A percentile compares a stretch with the other conserved stretches of the same genome.
These are phyloP conservation scores for Channa argus DNA, from an alignment of 2,113 vertebrate species.

Conservation along the genomic window DNA sequence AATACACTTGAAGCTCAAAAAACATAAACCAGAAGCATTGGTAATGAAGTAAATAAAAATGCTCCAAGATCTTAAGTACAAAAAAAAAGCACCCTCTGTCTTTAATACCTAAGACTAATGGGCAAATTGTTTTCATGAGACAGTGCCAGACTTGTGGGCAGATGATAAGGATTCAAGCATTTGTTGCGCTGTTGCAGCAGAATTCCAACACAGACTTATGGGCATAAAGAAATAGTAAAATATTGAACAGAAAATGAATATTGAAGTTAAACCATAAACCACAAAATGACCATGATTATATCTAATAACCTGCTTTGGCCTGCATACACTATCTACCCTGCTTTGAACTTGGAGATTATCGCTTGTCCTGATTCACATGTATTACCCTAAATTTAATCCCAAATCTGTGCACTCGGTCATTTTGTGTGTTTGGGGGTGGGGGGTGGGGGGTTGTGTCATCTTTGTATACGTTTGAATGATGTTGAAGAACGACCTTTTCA, in stretches of 20 bases:
- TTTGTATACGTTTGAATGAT: too few relatives aligned
- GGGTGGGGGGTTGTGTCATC: too few relatives aligned
- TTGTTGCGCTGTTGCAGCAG: conserved; percentile 46
- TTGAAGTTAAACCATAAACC: conserved; percentile 22
- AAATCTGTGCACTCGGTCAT: neutral
- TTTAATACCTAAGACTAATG: conserved; percentile 58
- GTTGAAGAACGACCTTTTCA: neutral
- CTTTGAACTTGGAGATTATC: conserved; percentile 33
- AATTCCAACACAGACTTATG: conserved; percentile 26
- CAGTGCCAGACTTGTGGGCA: conserved; percentile 56
- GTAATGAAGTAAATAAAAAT: conserved; percentile 57
- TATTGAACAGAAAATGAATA: conserved; percentile 48
- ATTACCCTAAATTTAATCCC: neutral
- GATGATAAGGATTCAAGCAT: conserved; percentile 50
- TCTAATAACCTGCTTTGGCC: conserved; percentile 32
- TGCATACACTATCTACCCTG: conserved; percentile 24
- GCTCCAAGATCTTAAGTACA: conserved; percentile 25
- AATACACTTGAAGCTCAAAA: conserved; percentile 51
- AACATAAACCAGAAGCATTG: conserved; percentile 42
- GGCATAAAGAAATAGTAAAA: conserved; percentile 30
- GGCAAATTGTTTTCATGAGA: conserved; percentile 50
- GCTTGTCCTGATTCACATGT: neutral
- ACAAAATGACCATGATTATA: conserved; percentile 20
- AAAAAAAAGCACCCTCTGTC: conserved; percentile 21
- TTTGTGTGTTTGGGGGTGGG: neutral